Evolutionary conservation across 2,113 vertebrate species (phyloP).

Genomic region (Zosterops hypoxanthus): DNA sequence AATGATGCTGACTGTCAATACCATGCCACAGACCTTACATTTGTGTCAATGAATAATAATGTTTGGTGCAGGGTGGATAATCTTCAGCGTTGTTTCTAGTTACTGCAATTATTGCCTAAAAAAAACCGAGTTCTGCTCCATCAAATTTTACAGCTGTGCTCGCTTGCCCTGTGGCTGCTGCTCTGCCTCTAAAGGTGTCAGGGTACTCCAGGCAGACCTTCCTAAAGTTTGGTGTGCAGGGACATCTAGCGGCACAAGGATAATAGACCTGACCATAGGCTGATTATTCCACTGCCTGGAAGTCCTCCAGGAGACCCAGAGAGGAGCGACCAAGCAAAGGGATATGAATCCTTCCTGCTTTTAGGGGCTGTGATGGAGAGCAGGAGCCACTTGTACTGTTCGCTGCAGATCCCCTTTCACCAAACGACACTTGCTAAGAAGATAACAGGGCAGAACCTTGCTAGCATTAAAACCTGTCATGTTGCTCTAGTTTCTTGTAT

Average conservation of each 20-base stretch:
- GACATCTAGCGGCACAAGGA: conserved; percentile 62
- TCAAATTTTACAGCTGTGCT: background rate
- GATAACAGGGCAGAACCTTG: background rate
- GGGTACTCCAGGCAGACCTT: fast-evolving
- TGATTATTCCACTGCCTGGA: fast-evolving
- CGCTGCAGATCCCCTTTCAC: background rate
- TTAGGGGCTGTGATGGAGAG: background rate
- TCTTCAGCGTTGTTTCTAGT: background rate
- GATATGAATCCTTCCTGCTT: background rate
- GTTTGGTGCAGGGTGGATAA: background rate
- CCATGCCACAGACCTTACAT: background rate
- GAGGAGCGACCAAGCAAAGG: background rate
- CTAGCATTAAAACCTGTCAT: background rate
- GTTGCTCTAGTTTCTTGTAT: background rate
- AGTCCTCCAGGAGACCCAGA: background rate
- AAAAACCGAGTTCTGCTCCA: background rate
- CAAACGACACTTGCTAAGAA: background rate
- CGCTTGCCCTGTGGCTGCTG: no score
- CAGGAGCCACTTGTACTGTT: background rate
- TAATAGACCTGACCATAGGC: background rate
- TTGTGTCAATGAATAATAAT: background rate
- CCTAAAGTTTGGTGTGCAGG: conserved; percentile 30
- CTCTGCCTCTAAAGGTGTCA: background rate
- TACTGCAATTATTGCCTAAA: background rate
- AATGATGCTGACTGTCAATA: background rate